Conservation (phyloP, 2,113 vertebrate genomes). For the Motacilla tschutschensis region DNA sequence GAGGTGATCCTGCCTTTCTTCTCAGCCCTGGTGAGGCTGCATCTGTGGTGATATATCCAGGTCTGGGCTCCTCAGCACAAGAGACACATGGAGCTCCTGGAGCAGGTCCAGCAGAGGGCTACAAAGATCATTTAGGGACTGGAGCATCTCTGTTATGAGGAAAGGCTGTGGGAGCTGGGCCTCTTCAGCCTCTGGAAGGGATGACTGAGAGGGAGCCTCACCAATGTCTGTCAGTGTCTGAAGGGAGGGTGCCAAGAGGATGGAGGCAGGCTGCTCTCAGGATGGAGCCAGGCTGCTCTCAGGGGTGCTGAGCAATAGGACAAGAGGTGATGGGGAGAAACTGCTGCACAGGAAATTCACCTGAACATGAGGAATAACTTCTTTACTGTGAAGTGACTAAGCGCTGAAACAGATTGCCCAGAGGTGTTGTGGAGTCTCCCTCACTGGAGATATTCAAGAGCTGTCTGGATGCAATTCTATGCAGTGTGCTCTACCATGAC, state of each 20-base stretch:
- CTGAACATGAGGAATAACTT: background rate
- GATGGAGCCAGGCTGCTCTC: background rate
- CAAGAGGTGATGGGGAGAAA: background rate
- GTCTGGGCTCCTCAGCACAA: background rate
- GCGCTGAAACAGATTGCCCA: background rate
- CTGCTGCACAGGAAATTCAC: background rate
- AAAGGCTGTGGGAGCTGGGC: background rate
- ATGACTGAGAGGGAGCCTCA: background rate
- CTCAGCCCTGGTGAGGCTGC: background rate
- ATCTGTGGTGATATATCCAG: too few relatives aligned
- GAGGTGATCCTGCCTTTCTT: background rate
- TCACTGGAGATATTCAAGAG: background rate
- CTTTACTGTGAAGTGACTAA: background rate
- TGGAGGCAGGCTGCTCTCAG: background rate
- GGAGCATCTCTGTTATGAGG: accelerated
- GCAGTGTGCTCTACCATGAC: background rate
- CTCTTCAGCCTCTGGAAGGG: background rate
- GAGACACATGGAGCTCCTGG: background rate
- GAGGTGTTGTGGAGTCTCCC: background rate
- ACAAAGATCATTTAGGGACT: background rate
- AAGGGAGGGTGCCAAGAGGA: background rate
- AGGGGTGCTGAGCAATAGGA: background rate
- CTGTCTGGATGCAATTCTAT: background rate
- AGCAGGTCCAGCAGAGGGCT: background rate
- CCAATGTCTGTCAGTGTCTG: too few relatives aligned